Conservation (phyloP, 53 echinoderm and acorn worm genomes). For the Henricia sp. region DNA sequence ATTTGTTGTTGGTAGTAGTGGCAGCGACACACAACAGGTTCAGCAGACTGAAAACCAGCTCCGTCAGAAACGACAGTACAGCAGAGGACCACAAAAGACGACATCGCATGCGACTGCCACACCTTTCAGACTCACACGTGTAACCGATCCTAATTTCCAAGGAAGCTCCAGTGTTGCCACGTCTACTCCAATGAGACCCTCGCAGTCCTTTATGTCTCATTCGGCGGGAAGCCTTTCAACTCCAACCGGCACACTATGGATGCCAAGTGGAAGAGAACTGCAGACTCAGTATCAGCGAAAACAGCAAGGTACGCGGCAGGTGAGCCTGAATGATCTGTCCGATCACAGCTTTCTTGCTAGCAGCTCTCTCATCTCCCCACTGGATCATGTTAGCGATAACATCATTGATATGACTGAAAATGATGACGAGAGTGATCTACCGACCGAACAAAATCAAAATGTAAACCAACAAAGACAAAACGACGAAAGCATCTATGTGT, state of each 20-base stretch:
- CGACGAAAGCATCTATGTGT: constrained; percentile 22
- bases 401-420: constrained; percentile 39
- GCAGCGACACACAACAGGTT: neutral
- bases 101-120: neutral
- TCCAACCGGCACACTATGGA: neutral
- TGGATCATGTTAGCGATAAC: constrained; percentile 11
- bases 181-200: neutral
- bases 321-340: constrained; percentile 38
- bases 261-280: neutral
- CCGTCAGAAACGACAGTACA: neutral
- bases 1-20: neutral
- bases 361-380: constrained; percentile 35
- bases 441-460: constrained; percentile 4
- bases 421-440: constrained; percentile 15
- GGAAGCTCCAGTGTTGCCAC: neutral
- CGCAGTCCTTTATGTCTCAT: constrained; percentile 5
- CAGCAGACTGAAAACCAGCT: neutral
- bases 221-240: neutral
- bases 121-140: neutral
- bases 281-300: neutral
- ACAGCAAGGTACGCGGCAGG: constrained; percentile 23
- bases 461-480: neutral
- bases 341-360: constrained; percentile 34
- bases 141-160: neutral
- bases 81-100: neutral